Evolutionary conservation across 2,888 invertebrate species (phyloP).

Genomic region (Galerucella nymphaeae): DNA sequence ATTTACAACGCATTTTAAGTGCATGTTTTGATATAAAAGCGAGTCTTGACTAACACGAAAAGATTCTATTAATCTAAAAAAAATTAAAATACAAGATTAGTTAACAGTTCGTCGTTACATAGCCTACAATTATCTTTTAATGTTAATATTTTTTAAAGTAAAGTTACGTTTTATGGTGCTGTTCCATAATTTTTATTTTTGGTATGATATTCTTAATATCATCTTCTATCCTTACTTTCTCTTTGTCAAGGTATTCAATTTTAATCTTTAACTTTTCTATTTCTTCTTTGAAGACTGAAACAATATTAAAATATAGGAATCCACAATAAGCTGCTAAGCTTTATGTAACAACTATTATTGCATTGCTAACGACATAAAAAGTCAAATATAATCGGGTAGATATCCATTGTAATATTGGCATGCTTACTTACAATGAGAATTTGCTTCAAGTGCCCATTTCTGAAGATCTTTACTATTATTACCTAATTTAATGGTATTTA

Average conservation of each 20-base stretch:
- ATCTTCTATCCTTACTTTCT: constrained; percentile 30
- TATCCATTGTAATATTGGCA: not conserved
- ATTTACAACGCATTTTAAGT: constrained; percentile 30
- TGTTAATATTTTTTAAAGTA: no score
- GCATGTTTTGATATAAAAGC: constrained; percentile 23
- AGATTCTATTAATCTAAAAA: constrained; percentile 31
- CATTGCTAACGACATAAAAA: no score
- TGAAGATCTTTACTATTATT: constrained; percentile 35
- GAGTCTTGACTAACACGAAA: constrained; percentile 30
- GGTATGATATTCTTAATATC: constrained; percentile 31
- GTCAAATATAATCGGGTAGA: no score
- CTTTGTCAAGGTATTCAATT: constrained; percentile 27
- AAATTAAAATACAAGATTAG: constrained; percentile 6
- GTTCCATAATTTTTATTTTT: constrained; percentile 28
- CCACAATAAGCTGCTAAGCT: not conserved
- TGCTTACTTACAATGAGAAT: constrained; percentile 35
- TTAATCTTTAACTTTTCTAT: constrained; percentile 32
- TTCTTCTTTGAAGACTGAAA: constrained; percentile 35
- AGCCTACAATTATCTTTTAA: no score
- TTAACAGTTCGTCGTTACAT: no score
- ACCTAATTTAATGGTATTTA: constrained; percentile 36
- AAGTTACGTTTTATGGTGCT: constrained; percentile 29
- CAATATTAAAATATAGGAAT: constrained; percentile 15
- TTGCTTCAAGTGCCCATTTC: constrained; percentile 37
- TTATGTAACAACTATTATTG: no score